Percentiles rank a stretch among this genome's conserved stretches.
phyloP scores from a whole-genome alignment of 2,797 vertebrate genomes.

The Platalea minor region DNA sequence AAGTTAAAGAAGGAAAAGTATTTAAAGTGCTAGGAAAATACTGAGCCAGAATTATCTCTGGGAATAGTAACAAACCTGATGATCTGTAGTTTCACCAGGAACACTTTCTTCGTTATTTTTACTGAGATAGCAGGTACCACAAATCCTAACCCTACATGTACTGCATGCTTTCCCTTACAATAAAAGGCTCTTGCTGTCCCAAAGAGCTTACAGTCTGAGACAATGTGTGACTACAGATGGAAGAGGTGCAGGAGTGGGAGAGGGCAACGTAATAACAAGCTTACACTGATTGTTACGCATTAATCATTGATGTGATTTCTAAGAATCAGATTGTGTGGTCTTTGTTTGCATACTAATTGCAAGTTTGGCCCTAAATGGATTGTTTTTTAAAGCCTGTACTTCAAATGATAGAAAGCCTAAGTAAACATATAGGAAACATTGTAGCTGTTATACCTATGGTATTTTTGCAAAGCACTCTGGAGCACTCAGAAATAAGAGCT shows the following conservation, averaged over 20 bases:
- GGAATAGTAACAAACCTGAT: background rate
- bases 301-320: background rate
- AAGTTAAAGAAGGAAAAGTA: background rate
- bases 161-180: fast-evolving
- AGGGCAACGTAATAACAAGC: background rate
- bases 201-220: background rate
- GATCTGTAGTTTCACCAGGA: background rate
- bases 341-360: background rate
- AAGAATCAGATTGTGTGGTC: background rate
- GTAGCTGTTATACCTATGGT: background rate
- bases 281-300: fast-evolving
- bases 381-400: background rate
- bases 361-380: background rate
- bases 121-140: background rate
- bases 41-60: background rate
- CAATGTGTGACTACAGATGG: background rate
- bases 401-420: background rate
- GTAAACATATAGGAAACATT: background rate
- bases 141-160: background rate
- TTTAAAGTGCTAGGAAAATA: background rate
- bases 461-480: background rate
- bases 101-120: background rate
- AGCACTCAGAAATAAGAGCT: background rate
- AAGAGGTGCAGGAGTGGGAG: background rate
- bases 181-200: background rate